A percentile compares a stretch with the other conserved stretches of the same genome.
These are phyloP conservation scores for Microlaimidae sp. DNA, from an alignment of 2,888 invertebrate genomes.

Conservation along the genomic window DNA sequence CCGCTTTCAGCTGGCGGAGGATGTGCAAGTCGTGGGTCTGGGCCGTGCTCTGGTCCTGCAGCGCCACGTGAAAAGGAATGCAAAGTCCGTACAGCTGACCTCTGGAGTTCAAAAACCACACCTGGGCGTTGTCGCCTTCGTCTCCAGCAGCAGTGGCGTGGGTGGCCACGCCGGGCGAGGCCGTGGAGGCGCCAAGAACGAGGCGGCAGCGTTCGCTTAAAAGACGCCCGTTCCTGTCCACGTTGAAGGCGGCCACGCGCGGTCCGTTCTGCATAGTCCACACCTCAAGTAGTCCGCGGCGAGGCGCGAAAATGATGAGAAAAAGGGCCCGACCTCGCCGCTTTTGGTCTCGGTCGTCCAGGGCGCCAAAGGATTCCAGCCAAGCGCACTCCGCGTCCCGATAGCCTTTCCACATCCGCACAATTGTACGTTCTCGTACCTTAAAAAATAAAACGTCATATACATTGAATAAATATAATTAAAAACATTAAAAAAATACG, in stretches of 20 bases:
- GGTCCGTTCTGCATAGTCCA: slow-evolving; percentile 76
- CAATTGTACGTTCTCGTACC: slow-evolving; percentile 51
- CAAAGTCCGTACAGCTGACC: slow-evolving; percentile 14
- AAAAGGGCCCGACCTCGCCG: slow-evolving; percentile 45
- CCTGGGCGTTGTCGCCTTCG: background rate
- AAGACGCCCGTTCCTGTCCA: slow-evolving; percentile 53
- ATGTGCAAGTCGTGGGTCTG: slow-evolving; percentile 25
- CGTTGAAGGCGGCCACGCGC: slow-evolving; percentile 73
- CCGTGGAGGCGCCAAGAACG: background rate
- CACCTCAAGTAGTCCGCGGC: slow-evolving; percentile 67
- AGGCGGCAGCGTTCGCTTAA: slow-evolving; percentile 7
- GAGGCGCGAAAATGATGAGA: slow-evolving; percentile 76
- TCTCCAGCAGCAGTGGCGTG: background rate
- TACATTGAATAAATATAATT: no score
- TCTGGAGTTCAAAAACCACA: background rate
- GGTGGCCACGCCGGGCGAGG: background rate
- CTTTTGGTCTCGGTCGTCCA: background rate
- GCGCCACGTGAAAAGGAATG: slow-evolving; percentile 25
- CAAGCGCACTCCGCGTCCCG: slow-evolving; percentile 87
- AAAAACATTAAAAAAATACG: no score
- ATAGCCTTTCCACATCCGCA: slow-evolving; percentile 85
- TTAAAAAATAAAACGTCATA: no score
- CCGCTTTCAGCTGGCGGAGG: slow-evolving; percentile 17
- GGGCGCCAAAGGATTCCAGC: slow-evolving; percentile 50
- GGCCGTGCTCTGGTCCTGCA: slow-evolving; percentile 17